phyloP scores from a whole-genome alignment of 2,797 vertebrate species.

The Periophthalmus magnuspinnatus region DNA sequence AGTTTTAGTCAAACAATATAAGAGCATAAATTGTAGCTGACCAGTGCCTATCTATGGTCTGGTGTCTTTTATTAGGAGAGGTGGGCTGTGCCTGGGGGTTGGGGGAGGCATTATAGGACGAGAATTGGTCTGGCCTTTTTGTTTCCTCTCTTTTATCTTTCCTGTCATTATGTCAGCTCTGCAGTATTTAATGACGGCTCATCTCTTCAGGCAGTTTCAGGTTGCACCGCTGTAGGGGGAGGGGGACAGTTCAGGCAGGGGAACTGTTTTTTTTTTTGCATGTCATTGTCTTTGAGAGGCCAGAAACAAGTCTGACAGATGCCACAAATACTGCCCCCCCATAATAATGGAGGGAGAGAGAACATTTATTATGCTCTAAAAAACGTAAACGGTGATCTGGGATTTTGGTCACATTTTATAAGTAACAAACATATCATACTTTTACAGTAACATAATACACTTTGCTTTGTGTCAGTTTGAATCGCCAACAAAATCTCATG shows the following conservation, averaged over 20 bases:
- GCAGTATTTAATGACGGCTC: conserved; percentile 79
- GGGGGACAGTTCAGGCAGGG: conserved; percentile 48
- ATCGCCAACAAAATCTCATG: too few relatives aligned
- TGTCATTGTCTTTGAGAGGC: conserved; percentile 71
- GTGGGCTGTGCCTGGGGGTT: conserved; percentile 54
- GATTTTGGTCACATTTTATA: conserved; percentile 3
- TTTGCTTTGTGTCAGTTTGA: too few relatives aligned
- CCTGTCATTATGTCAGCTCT: conserved; percentile 79
- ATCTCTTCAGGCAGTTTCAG: conserved; percentile 78
- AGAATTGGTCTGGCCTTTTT: conserved; percentile 74
- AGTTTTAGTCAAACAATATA: conserved; percentile 47
- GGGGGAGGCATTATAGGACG: conserved; percentile 64
- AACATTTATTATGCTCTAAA: conserved; percentile 54
- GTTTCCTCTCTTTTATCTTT: conserved; percentile 74
- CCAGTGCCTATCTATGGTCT: conserved; percentile 56
- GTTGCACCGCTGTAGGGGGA: conserved; percentile 68
- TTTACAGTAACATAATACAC: neutral
- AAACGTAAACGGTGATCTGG: conserved; percentile 24
- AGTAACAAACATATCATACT: neutral
- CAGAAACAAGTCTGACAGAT: conserved; percentile 60
- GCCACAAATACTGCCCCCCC: conserved; percentile 57
- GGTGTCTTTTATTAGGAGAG: conserved; percentile 70
- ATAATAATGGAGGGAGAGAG: conserved; percentile 37
- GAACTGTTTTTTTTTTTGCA: conserved; percentile 45
- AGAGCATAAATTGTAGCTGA: conserved; percentile 60